Evolutionary conservation across 2,888 invertebrate genomes (phyloP), one percentile per base, ranked within the genome.

Genomic region (Pterobdella sp.): DNA sequence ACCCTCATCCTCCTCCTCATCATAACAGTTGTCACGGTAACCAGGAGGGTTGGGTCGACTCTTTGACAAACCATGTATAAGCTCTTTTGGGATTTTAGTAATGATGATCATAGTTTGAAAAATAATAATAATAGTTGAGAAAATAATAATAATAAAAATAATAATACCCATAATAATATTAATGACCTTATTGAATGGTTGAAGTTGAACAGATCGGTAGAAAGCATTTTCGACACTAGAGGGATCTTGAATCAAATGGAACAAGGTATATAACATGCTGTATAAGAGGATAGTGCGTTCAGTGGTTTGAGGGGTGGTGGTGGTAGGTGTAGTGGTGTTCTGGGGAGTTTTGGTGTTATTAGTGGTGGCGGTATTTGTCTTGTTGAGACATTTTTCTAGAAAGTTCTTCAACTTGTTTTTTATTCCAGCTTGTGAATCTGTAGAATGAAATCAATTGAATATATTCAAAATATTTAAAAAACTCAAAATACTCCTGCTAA

Each of bases 401-500:
- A 3, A 56, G n/a, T 56, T 56, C n/a, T 56, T 56, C 60, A 56
- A 26, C n/a, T 56, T 56, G 60, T 56, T 56, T 22, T 56, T 56
- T 22, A 56, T 56, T 4, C 60, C n/a, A 26, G 60, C 3, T 26
- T 22, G 3, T 26, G 18, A 26, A 3, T 56, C 60, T 56, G 60
- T 56, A 26, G n/a, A 26, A 4, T 42, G 18, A 42, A 14, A 7
- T 14, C 10, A 42, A 18, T 42, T 42, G 18, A 18, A 14, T 14
- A 42, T 42, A 18, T 14, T 42, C 42, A 14, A 18, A 18, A 42
- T 42, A 42, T 42, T 42, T 74, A 73, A 49, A 64, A 37, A 42
- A 42, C 66, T 73, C 18, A 31, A 74, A 36, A 73, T 42, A 74
- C 22, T 22, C 35, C 71, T 36, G 37, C 60, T 35, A 31, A 72